Evolutionary conservation across 2,888 invertebrate genomes (phyloP).

Genomic region (Idaea aversata): DNA sequence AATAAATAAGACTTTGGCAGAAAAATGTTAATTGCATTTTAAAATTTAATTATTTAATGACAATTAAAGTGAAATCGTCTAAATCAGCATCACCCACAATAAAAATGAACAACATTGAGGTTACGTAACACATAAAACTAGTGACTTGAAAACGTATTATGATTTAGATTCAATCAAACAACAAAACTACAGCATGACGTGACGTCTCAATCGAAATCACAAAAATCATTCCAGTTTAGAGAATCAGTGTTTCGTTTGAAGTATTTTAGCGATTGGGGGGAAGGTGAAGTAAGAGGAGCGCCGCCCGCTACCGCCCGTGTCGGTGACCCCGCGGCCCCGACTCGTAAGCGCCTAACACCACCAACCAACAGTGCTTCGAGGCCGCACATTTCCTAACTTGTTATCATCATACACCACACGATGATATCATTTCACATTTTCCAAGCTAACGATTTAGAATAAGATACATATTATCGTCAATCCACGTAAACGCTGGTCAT

Average conservation of each 20-base stretch:
- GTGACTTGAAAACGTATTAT: neutral
- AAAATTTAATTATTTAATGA: no score
- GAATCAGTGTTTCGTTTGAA: slow-evolving; percentile 34
- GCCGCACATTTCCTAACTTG: slow-evolving; percentile 53
- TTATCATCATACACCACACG: slow-evolving; percentile 23
- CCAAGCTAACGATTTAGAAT: slow-evolving; percentile 7
- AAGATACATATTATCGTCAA: neutral
- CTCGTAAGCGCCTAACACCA: slow-evolving; percentile 38
- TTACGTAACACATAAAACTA: neutral
- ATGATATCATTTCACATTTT: slow-evolving; percentile 22
- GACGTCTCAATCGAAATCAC: neutral
- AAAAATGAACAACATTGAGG: no score
- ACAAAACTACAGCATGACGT: neutral
- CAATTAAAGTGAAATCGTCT: no score
- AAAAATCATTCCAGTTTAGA: slow-evolving; percentile 4
- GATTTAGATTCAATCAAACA: neutral
- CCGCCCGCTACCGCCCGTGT: slow-evolving; percentile 50
- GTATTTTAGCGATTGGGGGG: slow-evolving; percentile 40
- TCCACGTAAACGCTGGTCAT: neutral
- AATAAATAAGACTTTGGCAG: no score
- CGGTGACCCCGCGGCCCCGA: slow-evolving; percentile 74
- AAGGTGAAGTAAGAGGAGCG: slow-evolving; percentile 39
- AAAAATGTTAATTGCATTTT: no score
- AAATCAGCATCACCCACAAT: no score
- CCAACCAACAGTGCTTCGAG: slow-evolving; percentile 36